A percentile compares a stretch with the other conserved stretches of the same genome.
Evolutionary conservation across 2,113 vertebrate species (phyloP).

Genomic region (Chloroceryle aenea): DNA sequence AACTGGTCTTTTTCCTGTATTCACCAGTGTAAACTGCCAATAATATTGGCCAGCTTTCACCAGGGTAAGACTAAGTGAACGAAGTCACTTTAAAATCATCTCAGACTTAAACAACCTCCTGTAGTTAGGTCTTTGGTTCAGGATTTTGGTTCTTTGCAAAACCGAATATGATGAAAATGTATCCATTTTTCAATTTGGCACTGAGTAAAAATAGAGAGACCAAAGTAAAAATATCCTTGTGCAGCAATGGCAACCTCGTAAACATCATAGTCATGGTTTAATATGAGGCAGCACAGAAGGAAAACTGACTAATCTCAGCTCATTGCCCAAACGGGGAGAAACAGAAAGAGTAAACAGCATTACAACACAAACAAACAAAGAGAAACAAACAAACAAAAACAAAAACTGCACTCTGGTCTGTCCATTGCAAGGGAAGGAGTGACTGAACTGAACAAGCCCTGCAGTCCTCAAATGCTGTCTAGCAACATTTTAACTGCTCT

Average conservation of each 20-base stretch:
- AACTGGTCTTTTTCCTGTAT: neutral
- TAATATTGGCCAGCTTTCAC: neutral
- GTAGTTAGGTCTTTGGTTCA: neutral
- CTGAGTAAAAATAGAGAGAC: neutral
- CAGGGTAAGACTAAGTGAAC: neutral
- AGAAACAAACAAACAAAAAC: no score
- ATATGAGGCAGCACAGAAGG: neutral
- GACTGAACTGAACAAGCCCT: neutral
- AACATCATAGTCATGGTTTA: neutral
- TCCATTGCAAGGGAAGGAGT: neutral
- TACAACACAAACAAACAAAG: no score
- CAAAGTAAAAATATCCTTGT: neutral
- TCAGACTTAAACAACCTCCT: neutral
- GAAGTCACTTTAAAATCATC: neutral
- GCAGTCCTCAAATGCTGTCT: neutral
- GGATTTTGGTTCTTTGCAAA: neutral
- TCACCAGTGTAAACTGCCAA: neutral
- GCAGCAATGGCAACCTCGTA: constrained; percentile 24
- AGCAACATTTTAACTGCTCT: neutral
- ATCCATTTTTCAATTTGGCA: neutral
- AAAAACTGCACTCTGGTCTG: neutral
- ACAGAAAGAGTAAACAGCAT: neutral
- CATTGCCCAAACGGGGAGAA: neutral
- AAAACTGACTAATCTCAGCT: constrained; percentile 28
- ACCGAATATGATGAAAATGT: neutral